Conservation (phyloP, 2,113 vertebrate genomes). For the Candoia aspera region DNA sequence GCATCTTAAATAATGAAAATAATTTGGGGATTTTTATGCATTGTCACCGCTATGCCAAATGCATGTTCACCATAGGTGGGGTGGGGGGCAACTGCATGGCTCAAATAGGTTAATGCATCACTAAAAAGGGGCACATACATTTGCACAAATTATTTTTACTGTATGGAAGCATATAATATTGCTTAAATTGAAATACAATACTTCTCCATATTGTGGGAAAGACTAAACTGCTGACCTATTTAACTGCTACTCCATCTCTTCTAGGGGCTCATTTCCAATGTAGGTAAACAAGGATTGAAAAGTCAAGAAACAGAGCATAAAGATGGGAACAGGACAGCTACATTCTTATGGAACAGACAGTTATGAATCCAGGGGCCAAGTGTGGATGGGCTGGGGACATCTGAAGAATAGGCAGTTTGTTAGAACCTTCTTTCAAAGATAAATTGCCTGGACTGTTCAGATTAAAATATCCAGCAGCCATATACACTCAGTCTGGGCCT, state of each 20-base stretch:
- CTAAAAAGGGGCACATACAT: neutral
- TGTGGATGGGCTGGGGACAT: neutral
- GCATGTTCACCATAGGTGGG: neutral
- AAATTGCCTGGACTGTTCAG: neutral
- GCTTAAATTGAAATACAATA: neutral
- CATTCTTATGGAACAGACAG: neutral
- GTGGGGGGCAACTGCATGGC: neutral
- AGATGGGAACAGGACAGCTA: neutral
- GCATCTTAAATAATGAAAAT: neutral
- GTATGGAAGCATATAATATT: neutral
- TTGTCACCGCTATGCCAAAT: neutral
- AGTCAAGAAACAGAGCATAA: neutral
- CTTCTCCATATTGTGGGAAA: neutral
- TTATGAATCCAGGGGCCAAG: neutral
- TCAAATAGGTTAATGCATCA: neutral
- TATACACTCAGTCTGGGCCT: neutral
- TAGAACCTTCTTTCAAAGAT: neutral
- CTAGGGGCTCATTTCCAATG: neutral
- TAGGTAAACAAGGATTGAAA: neutral
- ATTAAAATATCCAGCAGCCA: neutral
- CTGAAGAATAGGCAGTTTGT: neutral
- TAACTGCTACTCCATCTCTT: neutral
- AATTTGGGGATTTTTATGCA: neutral
- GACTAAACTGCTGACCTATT: neutral
- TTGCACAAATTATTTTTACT: neutral